phyloP scores from a whole-genome alignment of 2,888 invertebrate genomes.

The Leptopilina syphax region DNA sequence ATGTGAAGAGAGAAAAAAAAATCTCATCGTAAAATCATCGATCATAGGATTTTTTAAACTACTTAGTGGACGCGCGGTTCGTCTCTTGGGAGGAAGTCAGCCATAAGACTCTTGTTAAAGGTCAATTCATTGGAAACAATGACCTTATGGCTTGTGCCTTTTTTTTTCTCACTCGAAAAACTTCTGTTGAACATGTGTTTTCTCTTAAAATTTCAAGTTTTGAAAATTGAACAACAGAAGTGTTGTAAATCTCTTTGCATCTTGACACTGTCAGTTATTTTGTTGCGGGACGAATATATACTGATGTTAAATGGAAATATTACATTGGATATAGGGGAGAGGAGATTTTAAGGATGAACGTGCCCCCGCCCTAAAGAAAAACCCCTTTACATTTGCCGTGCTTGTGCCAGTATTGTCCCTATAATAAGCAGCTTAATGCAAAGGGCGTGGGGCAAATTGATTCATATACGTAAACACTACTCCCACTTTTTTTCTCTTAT shows the following conservation, averaged over 20 bases:
- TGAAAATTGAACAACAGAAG: not conserved
- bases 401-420: slow-evolving; percentile 47
- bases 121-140: slow-evolving; percentile 57
- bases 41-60: slow-evolving; percentile 35
- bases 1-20: too few species aligned
- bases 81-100: slow-evolving; percentile 43
- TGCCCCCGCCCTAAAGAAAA: slow-evolving; percentile 56
- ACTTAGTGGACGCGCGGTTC: slow-evolving; percentile 32
- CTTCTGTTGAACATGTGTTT: slow-evolving; percentile 5
- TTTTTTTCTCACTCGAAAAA: not conserved
- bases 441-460: slow-evolving; percentile 69
- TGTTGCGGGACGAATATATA: not conserved
- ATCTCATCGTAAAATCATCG: slow-evolving; percentile 6
- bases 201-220: not conserved
- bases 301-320: not conserved
- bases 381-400: slow-evolving; percentile 54
- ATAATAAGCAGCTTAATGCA: slow-evolving; percentile 73
- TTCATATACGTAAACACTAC: slow-evolving; percentile 68
- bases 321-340: not conserved
- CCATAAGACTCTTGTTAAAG: slow-evolving; percentile 53
- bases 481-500: slow-evolving; percentile 57
- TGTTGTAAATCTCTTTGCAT: slow-evolving; percentile 64
- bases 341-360: too few species aligned
- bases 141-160: slow-evolving; percentile 31
- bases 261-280: slow-evolving; percentile 40